phyloP scores from a whole-genome alignment of 2,797 vertebrate species.

The Lepilemur ruficaudatus region DNA sequence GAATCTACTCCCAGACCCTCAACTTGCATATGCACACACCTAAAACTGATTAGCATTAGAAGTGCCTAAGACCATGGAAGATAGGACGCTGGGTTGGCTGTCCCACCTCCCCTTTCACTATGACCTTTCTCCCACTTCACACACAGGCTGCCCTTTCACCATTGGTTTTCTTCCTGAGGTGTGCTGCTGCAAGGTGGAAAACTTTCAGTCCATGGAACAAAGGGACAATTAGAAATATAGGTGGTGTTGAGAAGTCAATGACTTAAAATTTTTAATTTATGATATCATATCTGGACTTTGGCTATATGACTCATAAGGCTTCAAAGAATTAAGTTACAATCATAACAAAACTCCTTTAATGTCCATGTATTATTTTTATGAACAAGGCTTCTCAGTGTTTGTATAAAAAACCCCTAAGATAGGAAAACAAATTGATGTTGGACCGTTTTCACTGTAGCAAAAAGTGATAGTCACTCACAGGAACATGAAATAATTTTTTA shows the following conservation, averaged over 20 bases:
- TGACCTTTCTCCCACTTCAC: not conserved
- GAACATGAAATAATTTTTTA: not conserved
- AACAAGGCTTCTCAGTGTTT: not conserved
- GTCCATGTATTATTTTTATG: not conserved
- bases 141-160: not conserved
- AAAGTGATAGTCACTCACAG: not conserved
- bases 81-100: too few relatives aligned
- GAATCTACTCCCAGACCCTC: not conserved
- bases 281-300: not conserved
- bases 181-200: not conserved
- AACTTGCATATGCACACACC: not conserved
- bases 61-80: not conserved
- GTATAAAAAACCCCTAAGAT: not conserved
- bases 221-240: not conserved
- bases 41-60: not conserved
- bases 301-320: not conserved
- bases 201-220: not conserved
- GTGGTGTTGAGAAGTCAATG: not conserved
- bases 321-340: not conserved
- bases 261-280: not conserved
- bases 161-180: not conserved
- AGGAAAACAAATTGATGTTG: not conserved
- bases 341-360: not conserved
- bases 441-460: not conserved
- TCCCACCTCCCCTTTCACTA: not conserved